Conservation (phyloP, 2,113 vertebrate species). For the Pithys albifrons region DNA sequence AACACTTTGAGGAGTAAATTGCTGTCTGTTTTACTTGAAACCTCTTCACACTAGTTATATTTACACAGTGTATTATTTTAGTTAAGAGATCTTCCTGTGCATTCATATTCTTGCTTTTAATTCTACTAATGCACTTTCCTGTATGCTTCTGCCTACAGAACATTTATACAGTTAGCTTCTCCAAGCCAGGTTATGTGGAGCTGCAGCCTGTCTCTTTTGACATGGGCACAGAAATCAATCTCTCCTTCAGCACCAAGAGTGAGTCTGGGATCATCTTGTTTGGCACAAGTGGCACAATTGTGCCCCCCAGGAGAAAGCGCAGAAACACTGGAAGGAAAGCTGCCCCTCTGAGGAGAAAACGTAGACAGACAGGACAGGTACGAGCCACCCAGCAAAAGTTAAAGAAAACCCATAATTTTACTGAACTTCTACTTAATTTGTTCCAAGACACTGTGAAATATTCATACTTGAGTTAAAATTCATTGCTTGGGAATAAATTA, state of each 20-base stretch:
- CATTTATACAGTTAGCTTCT: conserved; percentile 90
- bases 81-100: background rate
- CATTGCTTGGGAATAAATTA: background rate
- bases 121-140: background rate
- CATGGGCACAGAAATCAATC: conserved; percentile 88
- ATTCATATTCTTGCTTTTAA: background rate
- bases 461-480: background rate
- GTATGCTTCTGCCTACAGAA: conserved; percentile 77
- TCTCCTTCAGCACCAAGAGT: conserved; percentile 93
- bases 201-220: conserved; percentile 80
- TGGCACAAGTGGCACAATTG: conserved; percentile 76
- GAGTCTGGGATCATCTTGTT: conserved; percentile 91
- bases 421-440: background rate
- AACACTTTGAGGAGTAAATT: conserved; percentile 7
- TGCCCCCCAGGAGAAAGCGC: conserved; percentile 81
- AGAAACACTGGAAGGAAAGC: conserved; percentile 75
- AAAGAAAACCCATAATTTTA: background rate
- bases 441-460: background rate
- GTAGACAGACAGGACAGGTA: conserved; percentile 84
- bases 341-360: conserved; percentile 77
- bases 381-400: background rate
- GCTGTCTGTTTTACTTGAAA: background rate
- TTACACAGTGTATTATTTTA: background rate
- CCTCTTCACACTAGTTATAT: background rate
- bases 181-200: conserved; percentile 89